These are phyloP conservation scores for Chaetodon trifascialis DNA, from an alignment of 2,113 vertebrate genomes.

Conservation along the genomic window DNA sequence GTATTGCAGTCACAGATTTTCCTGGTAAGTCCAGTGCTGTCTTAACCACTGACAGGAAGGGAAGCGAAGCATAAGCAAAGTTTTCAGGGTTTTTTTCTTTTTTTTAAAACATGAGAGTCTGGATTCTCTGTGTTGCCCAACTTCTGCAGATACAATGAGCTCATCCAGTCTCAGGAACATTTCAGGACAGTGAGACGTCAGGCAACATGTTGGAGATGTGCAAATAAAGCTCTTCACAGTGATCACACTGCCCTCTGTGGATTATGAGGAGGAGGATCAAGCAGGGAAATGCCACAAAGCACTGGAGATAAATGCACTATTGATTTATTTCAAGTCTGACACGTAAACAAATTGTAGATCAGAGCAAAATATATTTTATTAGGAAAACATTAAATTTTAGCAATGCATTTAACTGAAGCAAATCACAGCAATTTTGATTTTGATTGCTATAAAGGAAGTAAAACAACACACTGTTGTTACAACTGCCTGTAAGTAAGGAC, in stretches of 20 bases:
- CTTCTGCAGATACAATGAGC: slow-evolving; percentile 64
- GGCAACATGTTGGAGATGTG: not conserved
- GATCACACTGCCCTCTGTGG: slow-evolving; percentile 44
- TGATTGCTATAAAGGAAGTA: too few species aligned
- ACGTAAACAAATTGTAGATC: not conserved
- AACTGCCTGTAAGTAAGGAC: not conserved
- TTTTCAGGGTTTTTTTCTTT: not conserved
- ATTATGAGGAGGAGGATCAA: not conserved
- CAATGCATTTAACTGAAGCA: not conserved
- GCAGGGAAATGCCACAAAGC: not conserved
- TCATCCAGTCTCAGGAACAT: slow-evolving; percentile 49
- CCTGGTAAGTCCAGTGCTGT: slow-evolving; percentile 62
- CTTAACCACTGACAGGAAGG: slow-evolving; percentile 75
- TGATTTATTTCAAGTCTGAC: not conserved
- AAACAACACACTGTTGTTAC: not conserved
- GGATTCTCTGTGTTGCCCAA: slow-evolving; percentile 75
- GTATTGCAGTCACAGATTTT: slow-evolving; percentile 60
- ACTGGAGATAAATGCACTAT: not conserved
- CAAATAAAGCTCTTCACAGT: not conserved
- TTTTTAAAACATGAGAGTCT: slow-evolving; percentile 60
- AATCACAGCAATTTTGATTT: not conserved
- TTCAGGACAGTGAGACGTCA: slow-evolving; percentile 30
- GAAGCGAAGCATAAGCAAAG: slow-evolving; percentile 47
- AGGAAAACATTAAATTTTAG: not conserved
- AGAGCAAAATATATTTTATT: slow-evolving; percentile 17